A percentile compares a stretch with the other conserved stretches of the same genome.
Conservation (phyloP, 2,888 invertebrate species). For the Polydrusus tereticollis region DNA sequence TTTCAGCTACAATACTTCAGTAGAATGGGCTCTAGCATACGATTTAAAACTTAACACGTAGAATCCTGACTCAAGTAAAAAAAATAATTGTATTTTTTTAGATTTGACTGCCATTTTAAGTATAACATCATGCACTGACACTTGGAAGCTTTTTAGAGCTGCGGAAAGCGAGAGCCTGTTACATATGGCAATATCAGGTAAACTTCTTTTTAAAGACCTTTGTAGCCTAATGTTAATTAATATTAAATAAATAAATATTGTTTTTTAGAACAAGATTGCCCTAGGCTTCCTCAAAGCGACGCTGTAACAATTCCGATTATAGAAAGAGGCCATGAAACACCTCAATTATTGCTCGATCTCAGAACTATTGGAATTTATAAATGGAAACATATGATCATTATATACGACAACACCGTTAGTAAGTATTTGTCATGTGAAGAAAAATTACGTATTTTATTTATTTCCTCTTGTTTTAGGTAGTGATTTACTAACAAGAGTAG, state of each 20-base stretch:
- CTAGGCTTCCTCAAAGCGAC: conserved; percentile 76
- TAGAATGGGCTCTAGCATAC: too few relatives aligned
- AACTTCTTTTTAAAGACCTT: not conserved
- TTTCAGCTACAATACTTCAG: too few relatives aligned
- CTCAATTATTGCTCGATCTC: conserved; percentile 83
- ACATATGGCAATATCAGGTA: conserved; percentile 80
- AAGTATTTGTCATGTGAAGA: conserved; percentile 58
- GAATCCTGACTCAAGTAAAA: too few relatives aligned
- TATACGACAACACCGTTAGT: conserved; percentile 83
- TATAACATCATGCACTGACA: conserved; percentile 80
- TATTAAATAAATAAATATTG: not conserved
- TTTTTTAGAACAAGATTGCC: conserved; percentile 79
- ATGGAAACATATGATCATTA: conserved; percentile 80
- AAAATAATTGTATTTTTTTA: conserved; percentile 58
- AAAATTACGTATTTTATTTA: not conserved
- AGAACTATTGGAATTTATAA: conserved; percentile 75
- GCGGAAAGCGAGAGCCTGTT: conserved; percentile 76
- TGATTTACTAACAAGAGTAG: conserved; percentile 76
- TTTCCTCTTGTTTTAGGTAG: conserved; percentile 69
- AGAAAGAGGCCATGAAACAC: conserved; percentile 78
- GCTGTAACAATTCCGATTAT: conserved; percentile 81
- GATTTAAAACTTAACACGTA: too few relatives aligned
- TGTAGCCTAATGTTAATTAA: not conserved
- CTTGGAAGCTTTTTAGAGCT: conserved; percentile 78
- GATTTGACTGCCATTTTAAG: conserved; percentile 82